Conservation (phyloP, 2,113 vertebrate genomes). For the rat (Rattus norvegicus) region GRCr8 NC_086037.1:30268001-30268500, state of each 20-base stretch:
- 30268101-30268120: neutral
- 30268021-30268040: neutral
- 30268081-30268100: neutral
- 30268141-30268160: too few relatives aligned
- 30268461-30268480: neutral
- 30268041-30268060: neutral
- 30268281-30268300: neutral
- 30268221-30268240: neutral
- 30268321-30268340: neutral
- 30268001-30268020: neutral
- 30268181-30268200: neutral
- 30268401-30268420: neutral
- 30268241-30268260: neutral
- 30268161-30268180: neutral
- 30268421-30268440: neutral
- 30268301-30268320: neutral
- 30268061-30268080: neutral
- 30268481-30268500: neutral
- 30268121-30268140: neutral
- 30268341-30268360: neutral
- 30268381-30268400: neutral
- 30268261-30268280: too few relatives aligned
- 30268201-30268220: neutral
- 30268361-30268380: neutral
- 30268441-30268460: too few relatives aligned